Base-by-base conservation (phyloP, 1,140 invertebrate species). In the Heliconius nattereri region DNA sequence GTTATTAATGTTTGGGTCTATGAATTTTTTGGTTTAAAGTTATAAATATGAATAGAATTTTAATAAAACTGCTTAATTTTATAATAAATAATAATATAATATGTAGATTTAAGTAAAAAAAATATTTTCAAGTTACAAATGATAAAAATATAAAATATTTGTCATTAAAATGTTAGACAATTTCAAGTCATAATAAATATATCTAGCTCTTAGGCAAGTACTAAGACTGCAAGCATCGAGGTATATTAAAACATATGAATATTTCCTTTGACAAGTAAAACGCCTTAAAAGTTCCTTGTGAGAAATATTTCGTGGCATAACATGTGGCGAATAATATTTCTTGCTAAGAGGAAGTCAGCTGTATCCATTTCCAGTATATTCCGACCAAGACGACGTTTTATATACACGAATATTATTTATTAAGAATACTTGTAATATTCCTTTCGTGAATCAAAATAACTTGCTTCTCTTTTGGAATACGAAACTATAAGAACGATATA, bases 261-360 rank as follows among this genome's bases (percentile, higher is more conserved):
- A 66, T 66, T 66, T 66, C n/a, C 23, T 66, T 26, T 66, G 26
- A 66, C 60, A 66, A 35, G 54, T 20, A 75, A 75, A 74, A 73
- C 11, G 70, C 79, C 71, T 73, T 76, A 35, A 78, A 57, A 45
- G 75, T 81, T 84, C 75, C 76, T 78, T 72, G 73, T 75, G 54
- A 78, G 81, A 82, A 76, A 80, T 83, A 82, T 78, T 66, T 75
- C 57, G 72, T 84, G 76, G 79, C 75, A 75, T 83, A 83, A 86
- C 66, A 81, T 80, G 81, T 82, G 76, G 78, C 76, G 74, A 75
- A 73, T 78, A 52, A 81, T 78, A 81, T 81, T 81, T 81, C 80
- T 76, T 45, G 26, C 76, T 71, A 75, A 78, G 77, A 78, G 79
- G 79, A 81, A 81, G 80, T 78, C 76, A 81, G 72, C 78, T 78